Base-by-base conservation (phyloP, 2,797 vertebrate genomes). In the Alosa sapidissima region DNA sequence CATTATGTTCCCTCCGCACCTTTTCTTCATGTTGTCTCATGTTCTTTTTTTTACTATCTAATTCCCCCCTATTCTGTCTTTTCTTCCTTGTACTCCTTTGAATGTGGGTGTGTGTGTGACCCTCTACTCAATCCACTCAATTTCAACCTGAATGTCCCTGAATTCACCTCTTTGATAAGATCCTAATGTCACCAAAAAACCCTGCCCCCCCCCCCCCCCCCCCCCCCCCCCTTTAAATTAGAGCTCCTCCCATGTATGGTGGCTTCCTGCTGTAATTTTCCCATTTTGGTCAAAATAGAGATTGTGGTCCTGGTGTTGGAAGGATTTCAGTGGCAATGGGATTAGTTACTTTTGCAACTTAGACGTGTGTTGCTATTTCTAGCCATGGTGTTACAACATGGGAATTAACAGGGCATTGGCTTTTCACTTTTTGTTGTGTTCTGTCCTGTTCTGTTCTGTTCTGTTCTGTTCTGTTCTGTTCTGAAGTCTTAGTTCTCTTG, bases 331-430 rank as follows among this genome's bases (percentile, higher is more conserved):
- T 36, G 33, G 65, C 65, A 72, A 72, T 72, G 65, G 65, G 65
- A 72, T 72, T 72, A 36, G 65, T 72, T 41, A 72, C 65, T 72
- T 72, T 72, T 72, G 65, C 28, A 72, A 72, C 13, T 72, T 5
- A 41, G 5, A 36, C 6, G 33, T 36, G 62, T 68, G 16, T 21
- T 9, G 62, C 65, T 72, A 36, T 72, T 72, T 72, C 2, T 36
- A 11, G 33, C 28, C 65, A 72, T 14, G 65, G 65, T 72, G 65
- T 72, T 72, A 72, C 33, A 72, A 72, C 65, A 72, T 36, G 33
- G 65, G 65, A 72, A 36, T 72, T 72, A 72, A 33, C 24, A 62
- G 24, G 62, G 62, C 9, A 72, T 72, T 41, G 14, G 13, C 28
- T 13, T 72, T 14, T 36, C 65, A 36, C 65, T 36, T 14, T 41